These are phyloP conservation scores for Acanthaster planci DNA, from an alignment of 35 echinoderm and acorn worm genomes.

Conservation along the genomic window DNA sequence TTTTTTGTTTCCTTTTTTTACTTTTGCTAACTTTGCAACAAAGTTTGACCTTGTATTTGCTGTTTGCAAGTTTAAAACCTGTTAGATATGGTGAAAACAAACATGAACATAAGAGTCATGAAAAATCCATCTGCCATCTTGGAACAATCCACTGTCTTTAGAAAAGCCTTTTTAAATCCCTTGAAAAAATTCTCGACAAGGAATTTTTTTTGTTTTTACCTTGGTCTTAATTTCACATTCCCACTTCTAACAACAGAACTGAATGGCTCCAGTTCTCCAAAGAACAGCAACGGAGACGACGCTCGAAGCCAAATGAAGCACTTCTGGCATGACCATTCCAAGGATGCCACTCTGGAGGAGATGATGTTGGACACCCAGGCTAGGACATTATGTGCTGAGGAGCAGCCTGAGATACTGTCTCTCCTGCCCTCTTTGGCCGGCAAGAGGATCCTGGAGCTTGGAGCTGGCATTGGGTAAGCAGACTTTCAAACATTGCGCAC, in stretches of 20 bases:
- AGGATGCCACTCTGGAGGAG: slow-evolving; percentile 78
- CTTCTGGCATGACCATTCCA: slow-evolving; percentile 86
- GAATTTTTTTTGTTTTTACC: too few species aligned
- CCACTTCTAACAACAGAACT: not conserved
- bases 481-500: too few species aligned
- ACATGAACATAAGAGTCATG: too few species aligned
- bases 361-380: slow-evolving; percentile 88
- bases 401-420: slow-evolving; percentile 71
- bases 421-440: slow-evolving; percentile 66
- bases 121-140: too few species aligned
- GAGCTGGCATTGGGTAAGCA: slow-evolving; percentile 87
- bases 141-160: too few species aligned
- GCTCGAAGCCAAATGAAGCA: slow-evolving; percentile 59
- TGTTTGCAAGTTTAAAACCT: too few species aligned
- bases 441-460: slow-evolving; percentile 87
- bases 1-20: too few species aligned
- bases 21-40: too few species aligned
- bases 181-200: too few species aligned
- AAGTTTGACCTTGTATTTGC: too few species aligned
- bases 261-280: not conserved
- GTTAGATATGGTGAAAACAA: too few species aligned
- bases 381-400: slow-evolving; percentile 39
- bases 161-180: not conserved
- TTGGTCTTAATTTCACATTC: not conserved
- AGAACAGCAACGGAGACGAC: not conserved